Conservation (phyloP, 1,140 invertebrate species). For the Ips typographus region DNA sequence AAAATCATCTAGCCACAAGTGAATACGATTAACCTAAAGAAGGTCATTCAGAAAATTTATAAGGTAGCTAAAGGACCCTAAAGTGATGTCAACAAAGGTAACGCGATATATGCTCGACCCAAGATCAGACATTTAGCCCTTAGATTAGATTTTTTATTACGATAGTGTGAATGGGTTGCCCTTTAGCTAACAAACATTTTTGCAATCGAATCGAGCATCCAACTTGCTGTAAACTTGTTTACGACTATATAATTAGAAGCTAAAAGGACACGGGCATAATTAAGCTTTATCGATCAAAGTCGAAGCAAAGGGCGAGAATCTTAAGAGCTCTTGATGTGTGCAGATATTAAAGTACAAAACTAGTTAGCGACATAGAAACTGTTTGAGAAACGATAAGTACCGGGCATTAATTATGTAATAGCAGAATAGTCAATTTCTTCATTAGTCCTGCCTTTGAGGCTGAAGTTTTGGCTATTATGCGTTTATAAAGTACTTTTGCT, state of each 20-base stretch:
- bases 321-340: too few relatives aligned
- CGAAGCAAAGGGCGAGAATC: too few relatives aligned
- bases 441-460: too few relatives aligned
- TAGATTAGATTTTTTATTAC: constrained; percentile 6
- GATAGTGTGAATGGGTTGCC: neutral
- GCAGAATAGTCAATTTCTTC: too few relatives aligned
- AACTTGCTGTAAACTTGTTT: neutral
- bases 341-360: too few relatives aligned
- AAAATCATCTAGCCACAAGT: neutral
- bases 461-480: too few relatives aligned
- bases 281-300: neutral
- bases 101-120: neutral
- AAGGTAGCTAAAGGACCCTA: neutral
- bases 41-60: neutral
- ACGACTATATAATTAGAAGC: neutral
- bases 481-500: too few relatives aligned
- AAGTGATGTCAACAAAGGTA: constrained; percentile 5
- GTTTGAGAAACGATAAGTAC: too few relatives aligned
- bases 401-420: too few relatives aligned
- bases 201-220: too few relatives aligned
- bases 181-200: too few relatives aligned
- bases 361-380: too few relatives aligned
- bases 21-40: neutral
- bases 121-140: constrained; percentile 1
- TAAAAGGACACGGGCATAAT: constrained; percentile 2